These are phyloP conservation scores for Scytalopus superciliaris DNA, from an alignment of 2,113 vertebrate genomes.

Conservation along the genomic window DNA sequence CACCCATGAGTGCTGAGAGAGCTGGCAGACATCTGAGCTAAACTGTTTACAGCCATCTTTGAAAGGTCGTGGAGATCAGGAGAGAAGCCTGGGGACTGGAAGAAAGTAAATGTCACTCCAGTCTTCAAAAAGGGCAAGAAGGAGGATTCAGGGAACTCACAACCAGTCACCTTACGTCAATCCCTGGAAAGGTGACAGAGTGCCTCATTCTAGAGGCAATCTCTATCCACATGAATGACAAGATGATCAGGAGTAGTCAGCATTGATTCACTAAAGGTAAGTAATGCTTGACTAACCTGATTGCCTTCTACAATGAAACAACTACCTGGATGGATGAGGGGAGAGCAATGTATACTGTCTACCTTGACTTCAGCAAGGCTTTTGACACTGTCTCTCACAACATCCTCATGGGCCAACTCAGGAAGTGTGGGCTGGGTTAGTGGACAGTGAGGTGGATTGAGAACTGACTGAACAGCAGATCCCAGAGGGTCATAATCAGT, in stretches of 20 bases:
- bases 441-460: background rate
- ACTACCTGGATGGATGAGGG: background rate
- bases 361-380: background rate
- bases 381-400: background rate
- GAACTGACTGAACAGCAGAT: background rate
- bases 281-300: background rate
- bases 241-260: background rate
- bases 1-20: background rate
- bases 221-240: background rate
- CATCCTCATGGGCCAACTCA: background rate
- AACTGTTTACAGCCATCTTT: background rate
- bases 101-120: background rate
- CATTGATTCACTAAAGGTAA: background rate
- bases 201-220: background rate
- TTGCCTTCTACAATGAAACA: background rate
- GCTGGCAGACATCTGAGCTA: accelerated
- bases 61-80: background rate
- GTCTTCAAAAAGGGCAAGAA: background rate
- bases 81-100: background rate
- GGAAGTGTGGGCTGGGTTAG: background rate
- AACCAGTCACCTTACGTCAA: background rate
- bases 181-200: background rate
- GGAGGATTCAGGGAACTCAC: background rate
- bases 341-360: background rate
- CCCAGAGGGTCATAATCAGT: background rate